Evolutionary conservation across 2,888 invertebrate genomes (phyloP).

Genomic region (Platycheirus rosarum): DNA sequence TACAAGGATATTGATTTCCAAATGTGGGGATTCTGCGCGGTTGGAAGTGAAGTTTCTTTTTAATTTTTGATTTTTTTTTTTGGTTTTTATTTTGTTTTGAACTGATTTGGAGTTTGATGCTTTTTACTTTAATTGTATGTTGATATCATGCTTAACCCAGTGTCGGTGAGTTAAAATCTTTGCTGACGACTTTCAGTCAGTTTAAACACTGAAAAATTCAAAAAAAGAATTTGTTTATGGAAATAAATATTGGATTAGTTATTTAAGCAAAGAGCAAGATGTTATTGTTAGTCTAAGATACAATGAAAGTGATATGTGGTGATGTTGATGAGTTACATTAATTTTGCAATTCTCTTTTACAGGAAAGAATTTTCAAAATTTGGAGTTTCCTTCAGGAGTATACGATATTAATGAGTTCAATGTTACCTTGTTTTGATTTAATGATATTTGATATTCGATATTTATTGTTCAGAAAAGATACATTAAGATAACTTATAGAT

Average conservation of each 20-base stretch:
- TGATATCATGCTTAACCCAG: constrained; percentile 46
- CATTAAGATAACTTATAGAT: too few species aligned
- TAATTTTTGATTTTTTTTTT: background rate
- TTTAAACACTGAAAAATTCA: constrained; percentile 66
- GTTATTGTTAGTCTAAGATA: too few species aligned
- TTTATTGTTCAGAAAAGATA: too few species aligned
- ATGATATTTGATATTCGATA: too few species aligned
- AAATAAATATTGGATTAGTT: constrained; percentile 29
- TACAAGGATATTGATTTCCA: constrained; percentile 56
- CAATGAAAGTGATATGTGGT: too few species aligned
- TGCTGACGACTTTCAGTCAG: constrained; percentile 69
- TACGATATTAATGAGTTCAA: too few species aligned
- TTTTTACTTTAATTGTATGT: constrained; percentile 31
- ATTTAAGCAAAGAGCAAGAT: constrained; percentile 7
- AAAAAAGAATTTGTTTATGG: constrained; percentile 30
- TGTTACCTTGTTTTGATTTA: too few species aligned
- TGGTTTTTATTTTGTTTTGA: constrained; percentile 15
- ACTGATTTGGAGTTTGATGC: constrained; percentile 25
- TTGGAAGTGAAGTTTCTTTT: constrained; percentile 49
- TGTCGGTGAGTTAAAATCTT: constrained; percentile 59
- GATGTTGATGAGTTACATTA: too few species aligned
- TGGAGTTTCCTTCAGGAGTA: too few species aligned
- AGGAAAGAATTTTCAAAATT: too few species aligned
- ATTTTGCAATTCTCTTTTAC: too few species aligned
- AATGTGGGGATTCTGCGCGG: constrained; percentile 36